Percentiles rank a stretch among this genome's conserved stretches.
These are phyloP conservation scores for Merluccius polli DNA, from an alignment of 2,797 vertebrate genomes.

Conservation along the genomic window DNA sequence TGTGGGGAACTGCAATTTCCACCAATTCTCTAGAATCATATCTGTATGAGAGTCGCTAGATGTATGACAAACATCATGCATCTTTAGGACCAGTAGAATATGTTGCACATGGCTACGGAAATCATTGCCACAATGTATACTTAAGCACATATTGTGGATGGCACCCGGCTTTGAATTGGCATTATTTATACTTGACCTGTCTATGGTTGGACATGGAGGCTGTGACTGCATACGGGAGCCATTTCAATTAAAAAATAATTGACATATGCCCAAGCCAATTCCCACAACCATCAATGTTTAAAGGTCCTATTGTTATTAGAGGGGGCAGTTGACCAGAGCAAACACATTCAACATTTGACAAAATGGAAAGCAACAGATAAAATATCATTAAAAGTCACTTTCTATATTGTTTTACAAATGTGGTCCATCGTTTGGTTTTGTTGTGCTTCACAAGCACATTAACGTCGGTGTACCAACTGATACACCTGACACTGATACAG, in stretches of 20 bases:
- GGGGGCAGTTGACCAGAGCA: not conserved
- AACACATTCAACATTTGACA: no score
- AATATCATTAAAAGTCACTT: not conserved
- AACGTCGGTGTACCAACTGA: not conserved
- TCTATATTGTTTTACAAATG: not conserved
- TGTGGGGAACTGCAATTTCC: not conserved
- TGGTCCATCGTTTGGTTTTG: not conserved
- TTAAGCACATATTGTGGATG: not conserved
- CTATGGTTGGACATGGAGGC: not conserved
- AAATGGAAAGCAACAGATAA: not conserved
- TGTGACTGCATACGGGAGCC: no score
- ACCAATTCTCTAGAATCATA: not conserved
- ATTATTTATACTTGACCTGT: not conserved
- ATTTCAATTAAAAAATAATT: not conserved
- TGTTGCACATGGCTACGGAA: not conserved
- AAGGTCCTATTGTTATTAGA: not conserved
- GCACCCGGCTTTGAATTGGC: not conserved
- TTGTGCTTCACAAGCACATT: not conserved
- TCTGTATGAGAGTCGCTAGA: not conserved
- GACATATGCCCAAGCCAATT: not conserved
- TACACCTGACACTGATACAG: not conserved
- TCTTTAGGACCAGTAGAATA: not conserved
- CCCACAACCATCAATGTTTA: not conserved
- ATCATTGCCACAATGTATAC: not conserved
- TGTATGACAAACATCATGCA: not conserved